Conservation (phyloP, 2,888 invertebrate genomes). For the Cremastinae sp. region DNA sequence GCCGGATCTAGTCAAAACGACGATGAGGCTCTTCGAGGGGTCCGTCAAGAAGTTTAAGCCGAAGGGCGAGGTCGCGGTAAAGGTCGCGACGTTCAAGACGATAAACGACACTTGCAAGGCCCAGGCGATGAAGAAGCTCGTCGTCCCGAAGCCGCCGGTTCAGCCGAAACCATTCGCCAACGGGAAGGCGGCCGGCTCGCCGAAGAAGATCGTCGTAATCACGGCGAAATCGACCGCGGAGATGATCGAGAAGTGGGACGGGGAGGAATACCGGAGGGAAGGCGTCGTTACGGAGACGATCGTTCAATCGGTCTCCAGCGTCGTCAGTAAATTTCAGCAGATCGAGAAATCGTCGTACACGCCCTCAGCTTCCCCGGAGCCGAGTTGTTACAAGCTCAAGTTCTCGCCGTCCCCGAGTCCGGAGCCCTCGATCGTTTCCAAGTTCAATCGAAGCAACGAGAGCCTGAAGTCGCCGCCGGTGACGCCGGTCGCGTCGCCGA, state of each 20-base stretch:
- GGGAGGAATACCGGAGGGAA: conserved; percentile 68
- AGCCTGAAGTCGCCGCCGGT: conserved; percentile 71
- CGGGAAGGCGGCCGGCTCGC: conserved; percentile 73
- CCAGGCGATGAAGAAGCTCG: conserved; percentile 77
- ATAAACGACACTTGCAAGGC: conserved; percentile 83
- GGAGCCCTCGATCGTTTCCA: conserved; percentile 68
- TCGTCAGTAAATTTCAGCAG: conserved; percentile 78
- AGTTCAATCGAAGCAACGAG: conserved; percentile 46
- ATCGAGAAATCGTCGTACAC: conserved; percentile 76
- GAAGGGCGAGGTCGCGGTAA: conserved; percentile 84
- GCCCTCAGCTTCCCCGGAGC: conserved; percentile 75
- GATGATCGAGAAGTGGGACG: conserved; percentile 68
- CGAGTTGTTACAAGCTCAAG: conserved; percentile 73
- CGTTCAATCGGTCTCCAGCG: conserved; percentile 77
- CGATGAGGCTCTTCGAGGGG: conserved; percentile 91
- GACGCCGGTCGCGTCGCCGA: conserved; percentile 73
- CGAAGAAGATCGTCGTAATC: conserved; percentile 74
- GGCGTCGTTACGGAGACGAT: conserved; percentile 76
- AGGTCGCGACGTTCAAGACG: conserved; percentile 85
- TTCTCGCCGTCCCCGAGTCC: conserved; percentile 77
- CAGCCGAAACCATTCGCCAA: conserved; percentile 81
- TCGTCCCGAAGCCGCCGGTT: conserved; percentile 81
- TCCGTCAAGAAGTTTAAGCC: conserved; percentile 79
- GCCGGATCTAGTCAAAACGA: conserved; percentile 93
- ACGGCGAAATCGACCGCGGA: conserved; percentile 70